phyloP scores from a whole-genome alignment of 2,113 vertebrate species.

The Puntigrus tetrazona region DNA sequence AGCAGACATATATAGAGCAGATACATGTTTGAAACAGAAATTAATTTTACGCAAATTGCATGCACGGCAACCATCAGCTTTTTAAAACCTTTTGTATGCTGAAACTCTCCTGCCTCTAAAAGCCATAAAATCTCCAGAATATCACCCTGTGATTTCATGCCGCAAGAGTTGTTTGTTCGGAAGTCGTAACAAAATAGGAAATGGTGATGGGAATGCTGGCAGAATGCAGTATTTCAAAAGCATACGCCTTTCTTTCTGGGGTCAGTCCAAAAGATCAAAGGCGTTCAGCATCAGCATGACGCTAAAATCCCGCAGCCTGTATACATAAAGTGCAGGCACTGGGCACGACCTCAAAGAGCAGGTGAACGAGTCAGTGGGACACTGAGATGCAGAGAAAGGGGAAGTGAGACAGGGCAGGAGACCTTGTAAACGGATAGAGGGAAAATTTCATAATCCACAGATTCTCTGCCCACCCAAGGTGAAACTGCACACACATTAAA shows the following conservation, averaged over 20 bases:
- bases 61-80: background rate
- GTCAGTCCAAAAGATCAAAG: slow-evolving; percentile 43
- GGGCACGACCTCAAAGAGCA: slow-evolving; percentile 19
- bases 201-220: slow-evolving; percentile 3
- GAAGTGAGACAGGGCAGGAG: background rate
- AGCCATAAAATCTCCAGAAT: background rate
- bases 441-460: background rate
- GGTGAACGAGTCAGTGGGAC: slow-evolving; percentile 14
- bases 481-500: background rate
- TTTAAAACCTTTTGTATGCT: too few species aligned
- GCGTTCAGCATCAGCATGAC: slow-evolving; percentile 32
- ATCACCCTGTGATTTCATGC: background rate
- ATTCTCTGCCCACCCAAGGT: background rate
- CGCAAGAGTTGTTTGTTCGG: background rate
- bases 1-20: background rate
- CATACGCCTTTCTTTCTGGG: slow-evolving; percentile 30
- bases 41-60: background rate
- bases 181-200: background rate
- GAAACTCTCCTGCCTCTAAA: background rate
- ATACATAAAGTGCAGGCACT: slow-evolving; percentile 27
- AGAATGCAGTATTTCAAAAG: slow-evolving; percentile 41
- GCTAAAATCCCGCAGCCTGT: slow-evolving; percentile 9
- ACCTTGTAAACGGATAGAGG: background rate
- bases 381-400: background rate
- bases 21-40: background rate